phyloP scores from a whole-genome alignment of 2,797 vertebrate species.

The Epinephelus malabaricus region DNA sequence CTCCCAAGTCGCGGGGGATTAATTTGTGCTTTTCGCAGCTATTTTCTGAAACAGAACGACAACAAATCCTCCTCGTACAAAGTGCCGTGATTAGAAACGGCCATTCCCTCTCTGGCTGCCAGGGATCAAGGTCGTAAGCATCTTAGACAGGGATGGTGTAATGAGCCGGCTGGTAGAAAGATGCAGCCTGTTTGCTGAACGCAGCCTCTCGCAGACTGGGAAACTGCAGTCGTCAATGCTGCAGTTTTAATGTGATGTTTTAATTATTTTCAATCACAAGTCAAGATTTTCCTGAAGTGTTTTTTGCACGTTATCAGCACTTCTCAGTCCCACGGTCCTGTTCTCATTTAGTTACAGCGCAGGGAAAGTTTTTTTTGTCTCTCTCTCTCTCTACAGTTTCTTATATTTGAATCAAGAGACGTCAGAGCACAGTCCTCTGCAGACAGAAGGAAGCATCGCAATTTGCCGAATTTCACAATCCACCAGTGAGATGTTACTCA shows the following conservation, averaged over 20 bases:
- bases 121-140: conserved; percentile 64
- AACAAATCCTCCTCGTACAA: conserved; percentile 64
- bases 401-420: conserved; percentile 4
- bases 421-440: neutral
- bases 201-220: neutral
- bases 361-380: neutral
- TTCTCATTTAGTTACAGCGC: neutral
- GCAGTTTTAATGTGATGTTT: conserved; percentile 1
- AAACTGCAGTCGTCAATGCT: neutral
- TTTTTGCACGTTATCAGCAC: conserved; percentile 12
- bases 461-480: conserved; percentile 28
- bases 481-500: conserved; percentile 36
- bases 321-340: neutral
- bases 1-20: conserved; percentile 66
- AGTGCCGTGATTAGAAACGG: conserved; percentile 57
- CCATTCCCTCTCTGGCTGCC: conserved; percentile 51
- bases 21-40: conserved; percentile 76
- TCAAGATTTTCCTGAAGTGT: neutral
- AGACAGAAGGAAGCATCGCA: conserved; percentile 37
- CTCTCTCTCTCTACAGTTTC: neutral
- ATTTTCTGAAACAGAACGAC: conserved; percentile 69
- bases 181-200: conserved; percentile 18
- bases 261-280: conserved; percentile 10
- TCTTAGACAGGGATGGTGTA: conserved; percentile 58
- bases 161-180: conserved; percentile 46